Base-by-base conservation (phyloP, 2,797 vertebrate species). In the Coccyzus lansbergi region DNA sequence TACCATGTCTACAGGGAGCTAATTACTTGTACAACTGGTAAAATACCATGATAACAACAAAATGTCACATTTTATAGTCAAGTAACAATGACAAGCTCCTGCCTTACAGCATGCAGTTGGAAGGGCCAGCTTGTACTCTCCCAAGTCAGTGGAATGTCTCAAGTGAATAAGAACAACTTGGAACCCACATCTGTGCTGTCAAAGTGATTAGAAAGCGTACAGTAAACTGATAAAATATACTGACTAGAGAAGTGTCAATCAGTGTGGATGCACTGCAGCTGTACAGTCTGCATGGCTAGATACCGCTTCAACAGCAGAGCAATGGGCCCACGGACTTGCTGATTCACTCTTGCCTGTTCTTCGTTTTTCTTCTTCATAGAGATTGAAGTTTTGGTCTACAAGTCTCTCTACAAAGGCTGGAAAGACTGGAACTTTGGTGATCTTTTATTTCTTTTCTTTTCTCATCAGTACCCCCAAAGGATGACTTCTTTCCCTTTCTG, bases 1-100 rank as follows among this genome's bases (percentile, higher is more conserved):
- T 79, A 91, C 59, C 48, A 34, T 0, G 77, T 92, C 95, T 92
- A 86, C 34, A 63, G 92, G 96, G 91, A 96, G 42, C 79, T 94
- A 94, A 91, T 96, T 96, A 93, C 74, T 88, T 10, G 20, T 86
- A 79, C 51, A 55, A 88, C 58, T 93, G 80, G 70, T 90, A 69
- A 94, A 94, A 91, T 84, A 84, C 87, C 86, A 90, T 79, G 91
- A 90, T 90, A 94, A 90, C 90, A 93, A 86, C 46, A 86, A 69
- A 72, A 56, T 86, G 49, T 1, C 21, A 75, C 58, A 49, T 90
- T 81, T 94, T 90, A 53, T 68, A 72, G 91, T 79, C 67, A 70
- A 67, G 59, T 56, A 82, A 28, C 10, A 48, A 55, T 25, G 67
- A 86, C 52, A 86, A 93, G 36, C 48, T 90, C 44, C 34, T 84